A percentile compares a stretch with the other conserved stretches of the same genome.
phyloP scores from a whole-genome alignment of 1,140 invertebrate species.

The Euborellia annulipes region DNA sequence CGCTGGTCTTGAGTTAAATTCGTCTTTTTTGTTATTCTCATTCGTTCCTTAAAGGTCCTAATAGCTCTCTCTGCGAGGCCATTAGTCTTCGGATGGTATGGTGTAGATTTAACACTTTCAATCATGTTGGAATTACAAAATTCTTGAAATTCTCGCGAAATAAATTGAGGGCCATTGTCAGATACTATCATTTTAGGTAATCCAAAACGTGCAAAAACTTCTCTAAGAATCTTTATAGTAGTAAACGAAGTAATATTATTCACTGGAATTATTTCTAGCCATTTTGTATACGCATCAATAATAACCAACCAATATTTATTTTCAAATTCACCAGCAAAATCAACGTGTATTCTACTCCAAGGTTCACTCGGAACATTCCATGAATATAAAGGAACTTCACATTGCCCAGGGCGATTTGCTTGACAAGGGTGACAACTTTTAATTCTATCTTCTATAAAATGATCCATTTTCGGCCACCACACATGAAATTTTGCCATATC shows the following conservation, averaged over 20 bases:
- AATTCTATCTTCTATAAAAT: background rate
- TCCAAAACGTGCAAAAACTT: conserved; percentile 14
- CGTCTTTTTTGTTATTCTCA: too few relatives aligned
- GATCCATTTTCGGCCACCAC: conserved; percentile 1
- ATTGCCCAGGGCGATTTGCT: too few relatives aligned
- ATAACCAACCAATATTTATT: background rate
- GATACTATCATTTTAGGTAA: conserved; percentile 14
- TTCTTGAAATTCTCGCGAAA: conserved; percentile 13
- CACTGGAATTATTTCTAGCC: background rate
- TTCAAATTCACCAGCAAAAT: background rate
- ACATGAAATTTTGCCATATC: conserved; percentile 13
- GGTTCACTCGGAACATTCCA: background rate
- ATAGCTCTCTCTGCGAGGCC: conserved; percentile 21
- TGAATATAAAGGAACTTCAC: too few relatives aligned
- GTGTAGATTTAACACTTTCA: conserved; percentile 13
- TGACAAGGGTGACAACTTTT: too few relatives aligned
- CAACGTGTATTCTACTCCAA: background rate
- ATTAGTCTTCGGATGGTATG: conserved; percentile 16
- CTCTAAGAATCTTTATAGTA: background rate
- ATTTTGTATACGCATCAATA: background rate
- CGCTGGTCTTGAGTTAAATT: too few relatives aligned
- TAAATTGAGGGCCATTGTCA: conserved; percentile 20
- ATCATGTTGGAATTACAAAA: conserved; percentile 16
- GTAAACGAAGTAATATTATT: background rate
- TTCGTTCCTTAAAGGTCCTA: conserved; percentile 19